Evolutionary conservation across 2,113 vertebrate genomes (phyloP), one percentile per base, ranked within the genome.

Genomic region (Hippolais icterina): DNA sequence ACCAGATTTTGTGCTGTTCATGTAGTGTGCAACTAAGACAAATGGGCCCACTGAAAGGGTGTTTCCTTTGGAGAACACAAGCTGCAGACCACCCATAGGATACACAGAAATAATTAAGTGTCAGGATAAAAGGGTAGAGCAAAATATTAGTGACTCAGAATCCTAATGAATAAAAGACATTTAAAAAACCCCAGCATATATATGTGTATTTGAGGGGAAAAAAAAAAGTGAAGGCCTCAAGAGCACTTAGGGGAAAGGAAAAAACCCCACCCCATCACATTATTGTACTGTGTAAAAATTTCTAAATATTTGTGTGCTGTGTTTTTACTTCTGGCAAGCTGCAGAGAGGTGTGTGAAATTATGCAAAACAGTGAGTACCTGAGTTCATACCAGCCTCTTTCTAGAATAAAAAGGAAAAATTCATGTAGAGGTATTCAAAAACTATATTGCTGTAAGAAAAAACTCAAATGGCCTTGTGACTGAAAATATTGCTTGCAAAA

Each of bases 21-120:
- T 84, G 78, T 93, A 96, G 86, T 81, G 61, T 79, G 92, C 78
- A 89, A 74, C 89, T 81, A 94, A 96, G 95, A 97, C 82, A 96
- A 97, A 95, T 79, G 86, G 95, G 59, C 87, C 83, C 80, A 85
- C 63, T 95, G 85, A 91, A 94, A 96, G 75, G 86, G 87, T 91
- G 53, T 97, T 97, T 98, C 94, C 92, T 97, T 83, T 83, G 72
- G 63, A 93, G 41, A 61, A 63, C 64, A 92, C 86, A 86, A 77
- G 57, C 90, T 93, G 80, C 90, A 89, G 95, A 96, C 94, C 93
- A 96, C 89, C 91, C 92, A 4, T 89, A 85, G 33, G 95, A 94
- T 71, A 52, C 19, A 63, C 46, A 89, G 57, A 93, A 97, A 81
- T 79, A 93, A 93, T 93, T 94, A 86, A 86, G 50, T 80, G 13